Percentiles rank a stretch among this genome's conserved stretches.
These are phyloP conservation scores for Onchidella celtica DNA, from an alignment of 2,888 invertebrate species.

Conservation along the genomic window DNA sequence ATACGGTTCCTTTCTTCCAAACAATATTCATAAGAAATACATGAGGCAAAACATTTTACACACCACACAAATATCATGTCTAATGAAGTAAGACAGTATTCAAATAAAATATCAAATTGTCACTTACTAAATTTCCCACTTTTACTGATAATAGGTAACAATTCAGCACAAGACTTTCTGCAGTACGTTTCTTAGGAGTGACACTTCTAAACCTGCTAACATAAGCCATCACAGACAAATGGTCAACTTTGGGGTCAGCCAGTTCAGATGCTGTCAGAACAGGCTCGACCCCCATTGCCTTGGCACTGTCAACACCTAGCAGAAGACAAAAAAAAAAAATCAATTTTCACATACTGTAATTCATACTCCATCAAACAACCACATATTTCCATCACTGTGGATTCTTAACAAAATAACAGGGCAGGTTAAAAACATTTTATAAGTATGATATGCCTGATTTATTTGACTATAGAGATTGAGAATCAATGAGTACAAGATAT, in stretches of 20 bases:
- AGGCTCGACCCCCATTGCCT: constrained; percentile 89
- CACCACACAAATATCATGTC: too few species aligned
- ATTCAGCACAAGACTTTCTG: constrained; percentile 57
- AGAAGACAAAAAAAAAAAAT: background rate
- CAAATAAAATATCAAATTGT: too few species aligned
- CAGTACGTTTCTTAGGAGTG: constrained; percentile 56
- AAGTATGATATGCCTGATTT: too few species aligned
- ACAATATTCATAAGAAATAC: too few species aligned
- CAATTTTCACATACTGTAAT: background rate
- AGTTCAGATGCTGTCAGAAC: constrained; percentile 96
- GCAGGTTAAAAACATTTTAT: too few species aligned
- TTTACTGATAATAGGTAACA: constrained; percentile 12
- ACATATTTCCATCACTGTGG: background rate
- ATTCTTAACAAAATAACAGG: background rate
- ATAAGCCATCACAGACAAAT: constrained; percentile 98
- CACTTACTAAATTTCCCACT: constrained; percentile 29
- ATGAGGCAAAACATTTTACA: too few species aligned
- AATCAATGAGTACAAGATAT: too few species aligned
- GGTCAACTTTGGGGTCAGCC: constrained; percentile 96
- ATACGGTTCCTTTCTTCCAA: too few species aligned
- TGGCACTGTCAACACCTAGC: constrained; percentile 84
- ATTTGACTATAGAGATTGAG: too few species aligned
- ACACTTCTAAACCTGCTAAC: constrained; percentile 89
- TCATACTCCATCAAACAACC: background rate
- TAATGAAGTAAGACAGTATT: too few species aligned